Evolutionary conservation across 2,113 vertebrate species (phyloP), one percentile per base, ranked within the genome.

Genomic region (Hassar affinis): DNA sequence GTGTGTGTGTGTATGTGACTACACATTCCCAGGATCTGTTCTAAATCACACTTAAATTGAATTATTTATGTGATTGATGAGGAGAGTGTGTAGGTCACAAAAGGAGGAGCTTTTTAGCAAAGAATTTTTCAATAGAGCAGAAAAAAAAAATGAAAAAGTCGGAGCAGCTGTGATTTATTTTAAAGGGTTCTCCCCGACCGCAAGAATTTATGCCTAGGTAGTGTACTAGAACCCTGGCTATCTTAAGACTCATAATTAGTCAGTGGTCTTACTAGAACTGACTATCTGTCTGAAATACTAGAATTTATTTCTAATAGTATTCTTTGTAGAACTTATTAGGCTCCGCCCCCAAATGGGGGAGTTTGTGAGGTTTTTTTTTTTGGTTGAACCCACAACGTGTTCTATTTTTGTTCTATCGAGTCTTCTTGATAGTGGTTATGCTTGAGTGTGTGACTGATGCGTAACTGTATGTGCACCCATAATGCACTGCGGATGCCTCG

Each of bases 21-120:
- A n/a, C 12, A 22, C 62, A 79, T 80, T 87, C 80, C 80, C 83
- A 79, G 66, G 61, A 52, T 64, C 30, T 71, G 75, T 74, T 85
- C 69, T 85, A 82, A 83, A 87, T 85, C 84, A 78, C 45, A 42
- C 54, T 82, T 82, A 82, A 79, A 82, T 81, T 57, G 30, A 72
- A 61, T 80, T 85, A 47, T 76, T 77, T 66, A 22, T 80, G 22
- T 76, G 84, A 87, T 83, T 87, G 86, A 83, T 87, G 80, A 83
- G 42, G 49, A 75, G 75, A 51, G 57, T 75, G 64, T 69, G 42
- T 30, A 85, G 78, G 45, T 84, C 80, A 80, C 77, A 68, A 69
- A 69, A 84, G 69, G 56, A 64, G 59, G 35, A 76, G 52, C 33
- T 72, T 68, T 78, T 85, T 78, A 87, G 57, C 38, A 77, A 71